Base-by-base conservation (phyloP, 2,797 vertebrate genomes). In the Phrynocephalus guinanensis region DNA sequence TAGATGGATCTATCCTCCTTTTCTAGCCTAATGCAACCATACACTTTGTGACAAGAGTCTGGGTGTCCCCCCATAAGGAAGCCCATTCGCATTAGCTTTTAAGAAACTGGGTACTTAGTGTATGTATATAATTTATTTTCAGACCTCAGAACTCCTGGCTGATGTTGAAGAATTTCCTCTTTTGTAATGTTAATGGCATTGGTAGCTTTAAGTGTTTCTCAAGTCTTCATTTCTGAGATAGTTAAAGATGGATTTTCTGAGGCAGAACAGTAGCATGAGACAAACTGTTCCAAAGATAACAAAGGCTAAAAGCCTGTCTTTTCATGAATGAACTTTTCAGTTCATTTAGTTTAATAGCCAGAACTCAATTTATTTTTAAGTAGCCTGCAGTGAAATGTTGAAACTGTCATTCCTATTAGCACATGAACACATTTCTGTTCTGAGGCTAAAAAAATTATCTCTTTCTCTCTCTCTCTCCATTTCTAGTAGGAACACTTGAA, bases 251-350 rank as follows among this genome's bases (percentile, higher is more conserved):
- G 26, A 66, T 83, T 66, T 72, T 81, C 66, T 73, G 33, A 71
- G 20, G 20, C 30, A 83, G 30, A 83, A 73, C n/a, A 56, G 71
- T 30, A 52, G 50, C 80, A 77, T 24, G 87, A 88, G 50, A 87
- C 91, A 93, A 92, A 94, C 90, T 88, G 87, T 93, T 95, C 91
- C 88, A 83, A 75, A 78, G 24, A 63, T 86, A 94, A 89, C 0
- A 67, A 73, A 90, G 73, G 70, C 85, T 88, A 87, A 5, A 88
- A 88, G n/a, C 28, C 22, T 33, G 82, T 33, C 38, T 80, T 52
- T 84, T 52, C 68, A 71, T 38, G 6, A 79, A 22, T 72, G 71
- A 91, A 90, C 87, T 77, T 94, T 92, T 86, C 76, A 79, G 92
- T 79, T 93, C 70, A 91, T 82, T 93, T 91, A 24, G 88, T 93